phyloP scores from a whole-genome alignment of 1,140 invertebrate species.

The roundworm (Caenorhabditis elegans) region WBcel235 BX284606.5:13530501-13531000 shows the following conservation, averaged over 20 bases:
- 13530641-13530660: too few relatives aligned
- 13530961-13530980: slow-evolving; percentile 44
- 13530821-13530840: slow-evolving; percentile 20
- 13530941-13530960: slow-evolving; percentile 43
- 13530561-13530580: background rate
- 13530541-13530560: background rate
- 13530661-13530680: too few relatives aligned
- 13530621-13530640: too few relatives aligned
- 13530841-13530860: slow-evolving; percentile 41
- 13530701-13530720: slow-evolving; percentile 49
- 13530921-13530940: slow-evolving; percentile 35
- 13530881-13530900: background rate
- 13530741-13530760: slow-evolving; percentile 36
- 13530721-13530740: slow-evolving; percentile 41
- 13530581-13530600: too few relatives aligned
- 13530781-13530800: background rate
- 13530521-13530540: background rate
- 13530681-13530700: slow-evolving; percentile 35
- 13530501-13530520: background rate
- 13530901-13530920: background rate
- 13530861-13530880: background rate
- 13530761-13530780: background rate
- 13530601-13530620: background rate
- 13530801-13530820: background rate
- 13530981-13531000: slow-evolving; percentile 36